Conservation (phyloP, 2,113 vertebrate species). For the Hippocampus guttulatus region DNA sequence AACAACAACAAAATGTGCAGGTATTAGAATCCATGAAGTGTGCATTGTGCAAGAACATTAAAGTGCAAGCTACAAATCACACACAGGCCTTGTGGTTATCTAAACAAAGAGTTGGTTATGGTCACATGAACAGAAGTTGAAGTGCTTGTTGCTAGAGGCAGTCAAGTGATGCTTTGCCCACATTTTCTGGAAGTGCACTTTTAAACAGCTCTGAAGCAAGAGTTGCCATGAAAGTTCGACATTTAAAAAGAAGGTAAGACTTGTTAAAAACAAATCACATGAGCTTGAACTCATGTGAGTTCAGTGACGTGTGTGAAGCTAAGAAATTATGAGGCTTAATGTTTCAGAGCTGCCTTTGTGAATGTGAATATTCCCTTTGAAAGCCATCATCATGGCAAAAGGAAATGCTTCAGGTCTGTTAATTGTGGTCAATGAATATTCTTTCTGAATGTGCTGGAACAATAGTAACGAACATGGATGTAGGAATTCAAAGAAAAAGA, state of each 20-base stretch:
- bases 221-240: constrained; percentile 18
- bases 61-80: no score
- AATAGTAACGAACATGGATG: neutral
- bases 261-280: constrained; percentile 31
- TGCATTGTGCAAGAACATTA: no score
- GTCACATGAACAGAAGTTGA: neutral
- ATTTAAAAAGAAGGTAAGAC: constrained; percentile 20
- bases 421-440: neutral
- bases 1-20: no score
- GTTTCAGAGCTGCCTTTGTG: neutral
- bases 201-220: constrained; percentile 26
- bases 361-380: neutral
- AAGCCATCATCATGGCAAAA: constrained; percentile 14
- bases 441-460: neutral
- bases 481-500: constrained; percentile 11
- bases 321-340: constrained; percentile 1
- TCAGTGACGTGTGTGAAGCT: constrained; percentile 5
- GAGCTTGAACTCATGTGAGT: constrained; percentile 15
- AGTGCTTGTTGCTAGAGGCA: constrained; percentile 2
- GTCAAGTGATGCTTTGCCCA: constrained; percentile 56
- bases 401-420: neutral
- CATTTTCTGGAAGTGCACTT: constrained; percentile 9
- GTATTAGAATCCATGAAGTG: no score
- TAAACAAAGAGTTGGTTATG: neutral
- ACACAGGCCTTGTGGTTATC: neutral